Conservation (phyloP, 1,140 invertebrate genomes). For the Gonatopus flavifemur region DNA sequence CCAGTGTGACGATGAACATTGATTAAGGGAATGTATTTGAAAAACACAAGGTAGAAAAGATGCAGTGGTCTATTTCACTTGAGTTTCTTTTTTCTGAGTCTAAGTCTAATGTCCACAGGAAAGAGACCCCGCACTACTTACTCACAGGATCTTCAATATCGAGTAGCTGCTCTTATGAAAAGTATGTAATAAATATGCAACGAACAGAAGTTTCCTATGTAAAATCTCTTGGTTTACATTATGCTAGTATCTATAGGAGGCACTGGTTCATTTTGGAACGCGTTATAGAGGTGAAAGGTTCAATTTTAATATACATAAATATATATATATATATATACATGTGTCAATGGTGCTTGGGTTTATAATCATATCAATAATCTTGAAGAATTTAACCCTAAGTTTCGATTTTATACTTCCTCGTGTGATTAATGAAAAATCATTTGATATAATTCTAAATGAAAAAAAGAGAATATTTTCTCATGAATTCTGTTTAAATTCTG, state of each 20-base stretch:
- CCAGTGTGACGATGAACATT: too few species aligned
- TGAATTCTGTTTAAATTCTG: too few species aligned
- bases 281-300: too few species aligned
- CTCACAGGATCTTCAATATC: constrained; percentile 60
- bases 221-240: constrained; percentile 13
- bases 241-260: constrained; percentile 22
- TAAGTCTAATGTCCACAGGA: constrained; percentile 53
- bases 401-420: too few species aligned
- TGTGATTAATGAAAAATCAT: too few species aligned
- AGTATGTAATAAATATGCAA: constrained; percentile 54
- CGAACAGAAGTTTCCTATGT: constrained; percentile 6
- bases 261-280: constrained; percentile 23
- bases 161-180: constrained; percentile 59
- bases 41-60: too few species aligned
- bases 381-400: constrained; percentile 10
- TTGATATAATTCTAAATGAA: too few species aligned
- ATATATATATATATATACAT: background rate
- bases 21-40: too few species aligned
- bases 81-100: constrained; percentile 33
- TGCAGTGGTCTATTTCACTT: constrained; percentile 14
- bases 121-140: constrained; percentile 58
- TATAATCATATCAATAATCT: too few species aligned
- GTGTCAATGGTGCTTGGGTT: constrained; percentile 30
- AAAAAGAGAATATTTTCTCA: too few species aligned
- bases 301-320: too few species aligned